phyloP scores from a whole-genome alignment of 2,888 invertebrate species.

The Marronus borbonicus region DNA sequence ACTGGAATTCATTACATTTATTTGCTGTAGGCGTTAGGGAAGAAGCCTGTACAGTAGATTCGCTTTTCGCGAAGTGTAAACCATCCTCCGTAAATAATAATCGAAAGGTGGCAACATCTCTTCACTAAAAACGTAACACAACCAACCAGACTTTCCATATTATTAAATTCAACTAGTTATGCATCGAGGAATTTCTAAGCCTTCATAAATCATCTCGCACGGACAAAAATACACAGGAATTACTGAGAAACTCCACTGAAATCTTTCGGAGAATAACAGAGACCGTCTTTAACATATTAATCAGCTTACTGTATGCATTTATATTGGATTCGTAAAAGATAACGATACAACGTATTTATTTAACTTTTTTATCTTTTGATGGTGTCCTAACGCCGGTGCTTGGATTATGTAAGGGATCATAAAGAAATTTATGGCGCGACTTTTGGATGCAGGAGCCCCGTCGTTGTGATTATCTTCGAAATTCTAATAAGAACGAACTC shows the following conservation, averaged over 20 bases:
- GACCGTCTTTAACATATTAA: conserved; percentile 25
- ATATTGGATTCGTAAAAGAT: conserved; percentile 16
- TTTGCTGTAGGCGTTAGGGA: background rate
- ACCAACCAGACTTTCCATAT: no score
- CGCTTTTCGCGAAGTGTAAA: background rate
- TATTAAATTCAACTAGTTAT: no score
- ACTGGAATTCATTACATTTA: conserved; percentile 37
- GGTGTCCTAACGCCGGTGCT: background rate
- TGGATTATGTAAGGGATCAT: conserved; percentile 29
- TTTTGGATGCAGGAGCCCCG: conserved; percentile 2
- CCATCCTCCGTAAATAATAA: background rate
- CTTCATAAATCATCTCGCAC: no score
- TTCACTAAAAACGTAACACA: no score
- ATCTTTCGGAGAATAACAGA: background rate
- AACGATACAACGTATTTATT: conserved; percentile 26
- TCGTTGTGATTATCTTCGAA: conserved; percentile 9
- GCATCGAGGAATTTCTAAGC: no score
- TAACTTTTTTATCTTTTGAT: conserved; percentile 37
- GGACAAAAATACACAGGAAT: background rate
- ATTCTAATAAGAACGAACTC: conserved; percentile 12
- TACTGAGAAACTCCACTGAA: background rate
- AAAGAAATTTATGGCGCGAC: conserved; percentile 29
- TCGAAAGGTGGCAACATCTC: no score
- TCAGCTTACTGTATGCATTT: conserved; percentile 5
- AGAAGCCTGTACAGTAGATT: background rate